Evolutionary conservation across 2,888 invertebrate species (phyloP).

Genomic region (Lasioglossum oenotherae): DNA sequence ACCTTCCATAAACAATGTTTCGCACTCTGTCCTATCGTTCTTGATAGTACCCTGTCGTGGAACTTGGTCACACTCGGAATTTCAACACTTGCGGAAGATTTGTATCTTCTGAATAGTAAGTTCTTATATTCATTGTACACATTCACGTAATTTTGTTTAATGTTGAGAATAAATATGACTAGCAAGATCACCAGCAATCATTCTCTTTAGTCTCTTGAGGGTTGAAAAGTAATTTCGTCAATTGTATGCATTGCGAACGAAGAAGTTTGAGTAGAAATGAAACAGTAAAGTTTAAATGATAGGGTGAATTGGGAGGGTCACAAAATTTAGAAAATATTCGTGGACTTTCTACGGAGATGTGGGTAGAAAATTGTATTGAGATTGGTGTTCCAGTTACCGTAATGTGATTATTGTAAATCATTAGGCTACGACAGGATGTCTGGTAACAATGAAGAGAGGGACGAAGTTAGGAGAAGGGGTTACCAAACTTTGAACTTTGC

Average conservation of each 20-base stretch:
- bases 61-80: neutral
- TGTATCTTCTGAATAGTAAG: neutral
- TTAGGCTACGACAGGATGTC: constrained; percentile 20
- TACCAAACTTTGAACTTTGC: constrained; percentile 81
- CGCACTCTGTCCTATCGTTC: neutral
- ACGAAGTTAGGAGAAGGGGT: constrained; percentile 39
- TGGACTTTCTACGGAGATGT: neutral
- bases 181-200: neutral
- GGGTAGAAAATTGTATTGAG: neutral
- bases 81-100: neutral
- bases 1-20: constrained; percentile 15
- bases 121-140: neutral
- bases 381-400: neutral
- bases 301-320: neutral
- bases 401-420: neutral
- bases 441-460: constrained; percentile 32
- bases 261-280: neutral
- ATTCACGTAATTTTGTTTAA: neutral
- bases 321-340: neutral
- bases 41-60: neutral
- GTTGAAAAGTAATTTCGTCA: neutral
- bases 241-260: neutral
- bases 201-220: neutral
- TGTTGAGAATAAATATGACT: neutral
- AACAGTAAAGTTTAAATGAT: neutral